These are phyloP conservation scores for Typhlichthys subterraneus DNA, from an alignment of 2,797 vertebrate genomes.

Conservation along the genomic window DNA sequence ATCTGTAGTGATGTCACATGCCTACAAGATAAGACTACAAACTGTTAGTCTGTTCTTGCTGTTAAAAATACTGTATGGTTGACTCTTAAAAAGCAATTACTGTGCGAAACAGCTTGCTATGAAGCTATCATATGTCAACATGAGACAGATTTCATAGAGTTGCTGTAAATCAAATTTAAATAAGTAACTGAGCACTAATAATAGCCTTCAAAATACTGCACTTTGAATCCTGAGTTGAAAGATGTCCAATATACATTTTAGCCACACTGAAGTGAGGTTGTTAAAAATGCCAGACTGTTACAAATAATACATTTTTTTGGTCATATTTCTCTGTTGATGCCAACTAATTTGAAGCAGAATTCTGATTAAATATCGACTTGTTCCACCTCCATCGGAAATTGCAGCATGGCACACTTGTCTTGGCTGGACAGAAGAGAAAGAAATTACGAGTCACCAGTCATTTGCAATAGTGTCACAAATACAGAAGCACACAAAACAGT, in stretches of 20 bases:
- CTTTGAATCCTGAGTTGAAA: constrained; percentile 21
- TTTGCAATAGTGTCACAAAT: not conserved
- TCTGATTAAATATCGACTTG: not conserved
- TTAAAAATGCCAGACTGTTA: too few species aligned
- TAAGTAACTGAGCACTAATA: constrained; percentile 18
- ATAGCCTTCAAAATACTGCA: constrained; percentile 7
- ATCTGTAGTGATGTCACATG: constrained; percentile 52
- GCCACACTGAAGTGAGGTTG: not conserved
- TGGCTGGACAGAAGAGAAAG: not conserved
- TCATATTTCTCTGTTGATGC: not conserved
- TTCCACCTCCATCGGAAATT: constrained; percentile 8
- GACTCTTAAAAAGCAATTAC: constrained; percentile 27
- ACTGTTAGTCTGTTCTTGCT: constrained; percentile 32
- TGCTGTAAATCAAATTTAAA: constrained; percentile 6
- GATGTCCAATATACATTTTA: not conserved
- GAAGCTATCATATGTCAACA: constrained; percentile 11
- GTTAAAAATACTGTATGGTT: constrained; percentile 7
- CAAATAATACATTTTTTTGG: not conserved
- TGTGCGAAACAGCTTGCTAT: constrained; percentile 7
- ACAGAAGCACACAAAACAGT: too few species aligned
- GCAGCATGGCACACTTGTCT: not conserved
- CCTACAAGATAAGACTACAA: constrained; percentile 43
- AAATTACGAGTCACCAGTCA: not conserved
- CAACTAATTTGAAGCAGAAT: not conserved
- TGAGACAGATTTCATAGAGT: constrained; percentile 1